phyloP scores from a whole-genome alignment of 2,113 vertebrate species.

The Panthera tigris region DNA sequence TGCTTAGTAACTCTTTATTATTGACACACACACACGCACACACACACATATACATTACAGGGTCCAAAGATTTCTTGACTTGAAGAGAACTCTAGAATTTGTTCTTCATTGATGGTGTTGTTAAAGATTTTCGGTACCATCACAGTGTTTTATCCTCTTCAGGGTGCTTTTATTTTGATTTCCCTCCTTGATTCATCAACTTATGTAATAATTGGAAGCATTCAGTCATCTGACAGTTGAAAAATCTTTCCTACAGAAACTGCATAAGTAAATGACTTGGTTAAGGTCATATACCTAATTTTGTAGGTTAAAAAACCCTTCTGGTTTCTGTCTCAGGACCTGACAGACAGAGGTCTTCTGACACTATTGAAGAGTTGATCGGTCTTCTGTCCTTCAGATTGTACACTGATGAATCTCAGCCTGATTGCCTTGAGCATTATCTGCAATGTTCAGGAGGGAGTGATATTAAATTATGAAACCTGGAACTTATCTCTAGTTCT shows the following conservation, averaged over 20 bases:
- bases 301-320: not conserved
- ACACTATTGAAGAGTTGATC: not conserved
- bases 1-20: not conserved
- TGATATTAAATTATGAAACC: not conserved
- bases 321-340: not conserved
- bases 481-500: not conserved
- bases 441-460: not conserved
- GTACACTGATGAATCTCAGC: not conserved
- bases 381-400: not conserved
- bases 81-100: conserved; percentile 12
- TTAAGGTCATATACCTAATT: not conserved
- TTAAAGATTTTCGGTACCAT: not conserved
- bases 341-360: not conserved
- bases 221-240: not conserved
- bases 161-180: not conserved
- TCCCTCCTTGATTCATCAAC: not conserved
- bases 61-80: conserved; percentile 9
- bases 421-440: not conserved
- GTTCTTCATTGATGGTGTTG: not conserved
- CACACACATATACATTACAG: not conserved
- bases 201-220: not conserved
- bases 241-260: not conserved
- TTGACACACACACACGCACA: not conserved
- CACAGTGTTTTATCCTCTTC: not conserved
- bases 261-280: not conserved